Conservation (phyloP, 2,113 vertebrate species). For the Corvus hawaiiensis region DNA sequence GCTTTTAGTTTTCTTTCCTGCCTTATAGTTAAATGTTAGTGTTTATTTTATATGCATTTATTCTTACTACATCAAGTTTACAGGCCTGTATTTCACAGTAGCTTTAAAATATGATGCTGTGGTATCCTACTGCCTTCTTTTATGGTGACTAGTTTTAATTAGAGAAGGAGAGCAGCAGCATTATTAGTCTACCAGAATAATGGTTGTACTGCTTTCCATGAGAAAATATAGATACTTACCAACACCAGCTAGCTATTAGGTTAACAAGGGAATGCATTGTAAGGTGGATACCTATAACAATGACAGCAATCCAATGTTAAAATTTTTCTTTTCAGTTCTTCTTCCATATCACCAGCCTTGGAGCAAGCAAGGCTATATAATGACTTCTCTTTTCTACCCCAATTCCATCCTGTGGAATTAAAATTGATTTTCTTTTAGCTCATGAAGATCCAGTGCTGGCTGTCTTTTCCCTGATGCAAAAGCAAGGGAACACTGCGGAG, state of each 20-base stretch:
- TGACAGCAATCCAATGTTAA: background rate
- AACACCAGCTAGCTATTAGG: background rate
- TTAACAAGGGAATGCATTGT: background rate
- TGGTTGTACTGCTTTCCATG: background rate
- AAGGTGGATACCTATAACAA: background rate
- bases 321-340: background rate
- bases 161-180: background rate
- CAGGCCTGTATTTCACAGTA: background rate
- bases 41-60: background rate
- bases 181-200: background rate
- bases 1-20: background rate
- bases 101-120: background rate
- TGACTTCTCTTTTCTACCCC: conserved; percentile 63
- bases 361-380: background rate
- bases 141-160: conserved; percentile 10
- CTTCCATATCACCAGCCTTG: background rate
- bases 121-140: background rate
- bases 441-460: conserved; percentile 36
- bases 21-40: background rate
- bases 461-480: background rate
- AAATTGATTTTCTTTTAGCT: conserved; percentile 72
- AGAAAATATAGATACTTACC: background rate
- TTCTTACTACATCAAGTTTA: background rate
- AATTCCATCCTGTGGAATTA: conserved; percentile 57
- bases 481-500: background rate